Conservation (phyloP, 2,113 vertebrate genomes). For the Malurus cyaneus region DNA sequence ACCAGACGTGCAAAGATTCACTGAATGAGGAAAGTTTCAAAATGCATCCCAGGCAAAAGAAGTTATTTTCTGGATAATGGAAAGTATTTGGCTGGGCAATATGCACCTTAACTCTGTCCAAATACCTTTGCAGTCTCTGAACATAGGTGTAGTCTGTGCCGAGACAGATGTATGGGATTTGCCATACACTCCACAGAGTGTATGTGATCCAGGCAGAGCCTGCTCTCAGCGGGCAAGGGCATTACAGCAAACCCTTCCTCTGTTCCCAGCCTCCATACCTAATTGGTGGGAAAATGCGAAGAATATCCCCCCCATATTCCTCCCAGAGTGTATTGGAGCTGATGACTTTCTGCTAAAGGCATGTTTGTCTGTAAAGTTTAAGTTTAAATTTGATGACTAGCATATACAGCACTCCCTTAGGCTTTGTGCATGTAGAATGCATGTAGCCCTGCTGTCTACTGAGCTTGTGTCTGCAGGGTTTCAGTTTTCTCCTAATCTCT, state of each 20-base stretch:
- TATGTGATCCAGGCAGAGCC: neutral
- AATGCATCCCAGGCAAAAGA: rapidly evolving
- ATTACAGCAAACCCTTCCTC: neutral
- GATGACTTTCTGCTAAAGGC: neutral
- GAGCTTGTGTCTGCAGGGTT: neutral
- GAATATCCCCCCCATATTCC: neutral
- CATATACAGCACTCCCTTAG: constrained; percentile 10
- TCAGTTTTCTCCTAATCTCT: constrained; percentile 23
- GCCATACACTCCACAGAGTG: neutral
- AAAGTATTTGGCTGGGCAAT: neutral
- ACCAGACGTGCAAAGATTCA: neutral
- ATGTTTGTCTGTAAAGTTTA: neutral
- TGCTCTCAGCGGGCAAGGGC: neutral
- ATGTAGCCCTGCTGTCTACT: neutral
- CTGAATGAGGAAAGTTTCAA: neutral
- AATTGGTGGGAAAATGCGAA: neutral
- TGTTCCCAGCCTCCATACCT: neutral
- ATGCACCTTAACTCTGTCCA: neutral
- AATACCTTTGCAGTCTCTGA: neutral
- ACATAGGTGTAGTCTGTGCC: neutral
- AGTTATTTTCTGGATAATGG: neutral
- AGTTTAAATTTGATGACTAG: constrained; percentile 50
- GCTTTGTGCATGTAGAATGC: constrained; percentile 28
- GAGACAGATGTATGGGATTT: neutral
- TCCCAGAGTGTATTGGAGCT: neutral